A percentile compares a stretch with the other conserved stretches of the same genome.
Evolutionary conservation across 2,797 vertebrate genomes (phyloP).

Genomic region (Brotula barbata): DNA sequence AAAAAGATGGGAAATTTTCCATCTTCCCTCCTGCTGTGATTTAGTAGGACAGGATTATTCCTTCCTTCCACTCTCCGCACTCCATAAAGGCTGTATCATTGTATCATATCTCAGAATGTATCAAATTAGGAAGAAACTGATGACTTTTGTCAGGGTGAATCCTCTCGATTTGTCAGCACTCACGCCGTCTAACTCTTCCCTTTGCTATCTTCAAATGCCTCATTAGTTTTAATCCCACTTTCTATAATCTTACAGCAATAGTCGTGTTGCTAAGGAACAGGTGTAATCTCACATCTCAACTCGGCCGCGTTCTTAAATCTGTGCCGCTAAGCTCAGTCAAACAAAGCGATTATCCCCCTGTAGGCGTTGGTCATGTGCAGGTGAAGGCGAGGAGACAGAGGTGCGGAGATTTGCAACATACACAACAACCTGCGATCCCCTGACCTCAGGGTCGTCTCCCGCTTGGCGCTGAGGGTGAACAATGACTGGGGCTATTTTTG

Average conservation of each 20-base stretch:
- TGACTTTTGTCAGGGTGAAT: conserved; percentile 43
- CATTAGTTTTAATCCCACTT: conserved; percentile 65
- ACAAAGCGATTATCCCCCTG: conserved; percentile 39
- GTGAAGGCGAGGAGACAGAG: conserved; percentile 18
- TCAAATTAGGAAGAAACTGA: conserved; percentile 45
- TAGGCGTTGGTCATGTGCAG: conserved; percentile 12
- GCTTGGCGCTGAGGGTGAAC: conserved; percentile 23
- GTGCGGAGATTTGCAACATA: conserved; percentile 21
- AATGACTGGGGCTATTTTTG: conserved; percentile 35
- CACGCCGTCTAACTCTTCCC: conserved; percentile 27
- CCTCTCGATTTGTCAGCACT: conserved; percentile 30
- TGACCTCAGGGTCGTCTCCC: conserved; percentile 40
- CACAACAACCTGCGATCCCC: conserved; percentile 12
- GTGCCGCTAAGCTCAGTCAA: conserved; percentile 23
- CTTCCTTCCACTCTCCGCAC: no score
- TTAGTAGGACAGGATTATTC: no score
- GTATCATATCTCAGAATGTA: no score
- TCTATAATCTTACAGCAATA: conserved; percentile 51
- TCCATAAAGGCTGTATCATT: background rate
- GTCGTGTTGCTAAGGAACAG: conserved; percentile 63
- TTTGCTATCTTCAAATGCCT: conserved; percentile 35
- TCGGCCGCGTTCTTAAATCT: conserved; percentile 35
- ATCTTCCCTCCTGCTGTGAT: no score
- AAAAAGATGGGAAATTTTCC: no score
- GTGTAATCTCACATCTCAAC: conserved; percentile 46